These are phyloP conservation scores for Charadrius vociferus DNA, from an alignment of 2,113 vertebrate species.

Conservation along the genomic window DNA sequence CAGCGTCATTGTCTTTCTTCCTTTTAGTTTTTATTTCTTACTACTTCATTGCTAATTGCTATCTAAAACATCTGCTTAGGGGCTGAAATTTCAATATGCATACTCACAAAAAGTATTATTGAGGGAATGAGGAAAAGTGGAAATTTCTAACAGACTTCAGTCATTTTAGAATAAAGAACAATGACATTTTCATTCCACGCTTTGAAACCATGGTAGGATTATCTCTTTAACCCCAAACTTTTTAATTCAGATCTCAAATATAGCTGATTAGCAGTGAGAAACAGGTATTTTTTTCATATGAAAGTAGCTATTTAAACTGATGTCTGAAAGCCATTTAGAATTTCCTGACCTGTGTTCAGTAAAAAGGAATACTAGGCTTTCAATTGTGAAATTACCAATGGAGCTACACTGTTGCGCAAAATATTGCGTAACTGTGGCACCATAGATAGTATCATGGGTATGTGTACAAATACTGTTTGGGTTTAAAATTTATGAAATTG, in stretches of 20 bases:
- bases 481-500: slow-evolving; percentile 29
- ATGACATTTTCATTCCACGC: background rate
- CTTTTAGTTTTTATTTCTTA: background rate
- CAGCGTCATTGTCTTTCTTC: background rate
- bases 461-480: background rate
- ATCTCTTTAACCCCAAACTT: background rate
- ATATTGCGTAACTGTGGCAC: background rate
- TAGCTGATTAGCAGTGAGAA: background rate
- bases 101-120: background rate
- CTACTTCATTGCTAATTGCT: background rate
- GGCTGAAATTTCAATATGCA: background rate
- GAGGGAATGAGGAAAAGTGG: background rate
- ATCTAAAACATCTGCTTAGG: background rate
- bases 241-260: background rate
- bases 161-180: background rate
- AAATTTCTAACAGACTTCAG: background rate
- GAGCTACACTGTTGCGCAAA: background rate
- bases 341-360: background rate
- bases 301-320: background rate
- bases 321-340: background rate
- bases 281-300: background rate
- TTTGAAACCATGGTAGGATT: background rate
- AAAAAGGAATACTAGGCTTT: background rate
- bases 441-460: background rate
- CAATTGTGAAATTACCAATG: slow-evolving; percentile 28